phyloP scores from a whole-genome alignment of 2,888 invertebrate species.

The Miltochrista miniata region DNA sequence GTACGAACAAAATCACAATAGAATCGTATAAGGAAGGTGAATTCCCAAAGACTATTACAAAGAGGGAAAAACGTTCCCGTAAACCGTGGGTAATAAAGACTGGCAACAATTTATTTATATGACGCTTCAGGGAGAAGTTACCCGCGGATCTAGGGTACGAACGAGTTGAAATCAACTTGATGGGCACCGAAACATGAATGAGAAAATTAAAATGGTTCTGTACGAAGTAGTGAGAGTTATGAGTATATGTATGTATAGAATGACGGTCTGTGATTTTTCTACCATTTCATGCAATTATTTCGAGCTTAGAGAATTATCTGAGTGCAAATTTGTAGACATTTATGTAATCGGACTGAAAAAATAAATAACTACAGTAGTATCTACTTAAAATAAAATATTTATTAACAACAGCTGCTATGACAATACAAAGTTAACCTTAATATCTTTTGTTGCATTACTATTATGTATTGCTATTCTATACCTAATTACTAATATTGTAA shows the following conservation, averaged over 20 bases:
- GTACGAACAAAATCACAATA: slow-evolving; percentile 70
- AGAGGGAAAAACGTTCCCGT: slow-evolving; percentile 72
- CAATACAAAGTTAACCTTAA: no score
- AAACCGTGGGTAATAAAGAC: slow-evolving; percentile 78
- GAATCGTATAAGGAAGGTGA: slow-evolving; percentile 64
- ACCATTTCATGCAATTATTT: no score
- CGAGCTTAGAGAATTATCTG: slow-evolving; percentile 2
- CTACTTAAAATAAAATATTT: no score
- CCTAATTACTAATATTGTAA: no score
- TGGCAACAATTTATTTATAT: slow-evolving; percentile 83
- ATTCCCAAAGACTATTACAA: slow-evolving; percentile 73
- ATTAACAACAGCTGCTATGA: no score
- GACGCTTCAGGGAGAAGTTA: slow-evolving; percentile 80
- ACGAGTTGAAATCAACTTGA: slow-evolving; percentile 79
- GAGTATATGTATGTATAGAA: slow-evolving; percentile 29
- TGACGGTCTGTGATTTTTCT: no score
- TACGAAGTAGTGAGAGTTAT: slow-evolving; percentile 55
- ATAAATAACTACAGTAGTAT: neutral
- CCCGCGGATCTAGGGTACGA: slow-evolving; percentile 65
- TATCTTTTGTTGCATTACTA: no score
- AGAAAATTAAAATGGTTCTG: slow-evolving; percentile 62
- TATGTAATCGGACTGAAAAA: neutral
- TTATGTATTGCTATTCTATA: no score
- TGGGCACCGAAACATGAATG: slow-evolving; percentile 64
- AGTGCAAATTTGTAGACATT: slow-evolving; percentile 36